Base-by-base conservation (phyloP, 2,113 vertebrate genomes). In the Zeus faber region DNA sequence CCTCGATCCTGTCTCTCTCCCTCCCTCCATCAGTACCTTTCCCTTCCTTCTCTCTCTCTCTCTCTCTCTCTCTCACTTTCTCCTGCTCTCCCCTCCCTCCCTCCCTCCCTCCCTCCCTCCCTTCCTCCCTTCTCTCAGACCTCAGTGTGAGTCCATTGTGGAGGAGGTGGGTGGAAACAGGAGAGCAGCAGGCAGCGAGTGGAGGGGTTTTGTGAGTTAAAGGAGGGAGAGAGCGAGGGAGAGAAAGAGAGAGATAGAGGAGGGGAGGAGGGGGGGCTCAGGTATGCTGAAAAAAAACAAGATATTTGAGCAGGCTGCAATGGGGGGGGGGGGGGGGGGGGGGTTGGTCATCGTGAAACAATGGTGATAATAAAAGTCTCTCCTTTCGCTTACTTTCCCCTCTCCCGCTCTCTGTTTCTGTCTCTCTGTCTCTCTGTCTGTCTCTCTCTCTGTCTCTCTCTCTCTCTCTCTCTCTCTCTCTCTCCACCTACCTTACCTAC, bases 241-340 rank as follows among this genome's bases (percentile, higher is more conserved):
- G 21, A 17, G 62, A 67, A 74, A 72, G 76, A 77, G 76, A 55
- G 46, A 33, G 40, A 40, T 24, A 0, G 6, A 31, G 7, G 44
- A 47, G 26, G 45, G 18, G 54, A 49, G 39, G 31, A 41, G 61
- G 49, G 54, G 53, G 74, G 76, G 23, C 24, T 77, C 82, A 63
- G 89, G 81, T 77, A 60, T 82, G 89, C 71, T 90, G 90, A 87
- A 90, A 90, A 85, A 29, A 37, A 88, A 57, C 25, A 60, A 0
- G 89, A 91, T 85, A 90, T 89, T 78, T 67, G 90, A 91, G 90
- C 67, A 86, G 87, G 80, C 77, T 61, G 67, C 43, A 17, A 67
- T 63, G 46, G 52, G 13, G 31, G 41, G 54, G 43, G 44, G 26
- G 4, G 5, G 23, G 54, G 2, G 47, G 35, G 57, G 60, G 66